Conservation (phyloP, 2,888 invertebrate genomes). For the Branchellion lobata region DNA sequence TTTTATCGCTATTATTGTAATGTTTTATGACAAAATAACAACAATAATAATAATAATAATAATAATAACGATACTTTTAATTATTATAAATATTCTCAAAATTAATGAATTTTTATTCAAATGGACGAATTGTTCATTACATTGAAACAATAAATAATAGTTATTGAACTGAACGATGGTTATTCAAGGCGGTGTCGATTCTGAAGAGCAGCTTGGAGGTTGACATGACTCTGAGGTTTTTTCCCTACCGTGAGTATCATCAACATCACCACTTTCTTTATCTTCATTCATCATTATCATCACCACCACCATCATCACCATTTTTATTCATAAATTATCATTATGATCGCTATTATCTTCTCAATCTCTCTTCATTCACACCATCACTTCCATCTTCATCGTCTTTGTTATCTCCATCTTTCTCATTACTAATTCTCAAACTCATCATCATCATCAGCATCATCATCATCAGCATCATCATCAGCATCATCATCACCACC, state of each 20-base stretch:
- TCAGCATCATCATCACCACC: background rate
- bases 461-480: conserved; percentile 7
- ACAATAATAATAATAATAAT: too few species aligned
- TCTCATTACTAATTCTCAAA: too few species aligned
- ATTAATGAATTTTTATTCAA: too few species aligned
- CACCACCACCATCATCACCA: background rate
- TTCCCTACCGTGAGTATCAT: conserved; percentile 58
- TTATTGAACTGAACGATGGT: too few species aligned
- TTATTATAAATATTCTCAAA: too few species aligned
- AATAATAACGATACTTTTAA: too few species aligned
- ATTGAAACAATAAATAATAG: too few species aligned
- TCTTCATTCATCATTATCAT: background rate
- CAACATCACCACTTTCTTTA: background rate
- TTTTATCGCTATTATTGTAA: too few species aligned
- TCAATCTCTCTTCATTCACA: background rate
- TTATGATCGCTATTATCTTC: background rate
- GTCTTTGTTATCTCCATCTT: too few species aligned
- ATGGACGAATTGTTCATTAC: too few species aligned
- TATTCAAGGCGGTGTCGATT: conserved; percentile 60
- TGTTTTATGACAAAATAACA: too few species aligned
- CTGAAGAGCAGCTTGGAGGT: conserved; percentile 58
- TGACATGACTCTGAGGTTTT: conserved; percentile 57
- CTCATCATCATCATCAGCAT: background rate
- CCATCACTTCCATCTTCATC: background rate
- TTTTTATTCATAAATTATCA: background rate